Evolutionary conservation across 1,140 invertebrate genomes (phyloP), one percentile per base, ranked within the genome.

Genomic region (Trypoxylus dichotomus): DNA sequence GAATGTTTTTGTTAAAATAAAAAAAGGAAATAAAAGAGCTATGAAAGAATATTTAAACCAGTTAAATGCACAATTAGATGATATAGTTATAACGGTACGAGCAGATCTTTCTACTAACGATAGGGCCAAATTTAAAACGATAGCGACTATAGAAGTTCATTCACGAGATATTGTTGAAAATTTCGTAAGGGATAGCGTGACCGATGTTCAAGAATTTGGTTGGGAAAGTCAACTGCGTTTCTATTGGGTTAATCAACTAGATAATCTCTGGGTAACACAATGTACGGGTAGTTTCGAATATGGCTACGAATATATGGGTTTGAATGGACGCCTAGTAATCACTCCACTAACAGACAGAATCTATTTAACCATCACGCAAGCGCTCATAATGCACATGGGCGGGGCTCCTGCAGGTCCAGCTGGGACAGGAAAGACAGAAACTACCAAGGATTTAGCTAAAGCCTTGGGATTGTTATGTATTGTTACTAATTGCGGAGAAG

Each of bases 271-370:
- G 84, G 91, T 97, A 7, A 88, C 92, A 68, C 96, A 97, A 83
- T 97, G 95, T 84, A 95, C 94, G 0, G 95, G 94, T 87, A 85
- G 83, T 27, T 97, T 97, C 84, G 93, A 96, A 76, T 97, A 97
- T 83, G 96, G 96, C 15, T 97, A 97, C 83, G 96, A 97, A 84
- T 97, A 97, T 83, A 97, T 97, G 95, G 96, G 96, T 0, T 87
- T 97, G 0, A 97, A 96, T 86, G 95, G 94, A 1, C 90, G 95
- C 77, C 87, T 97, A 58, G 95, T 98, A 1, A 94, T 97, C 19
- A 97, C 96, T 0, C 95, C 96, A 3, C 86, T 97, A 2, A 97
- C 96, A 1, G 96, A 97, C 85, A 89, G 96, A 78, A 96, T 97
- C 80, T 97, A 97, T 85, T 88, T 97, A 6, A 97, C 96, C 0